Evolutionary conservation across 2,888 invertebrate genomes (phyloP).

Genomic region (Hemicrepidius hirtus): DNA sequence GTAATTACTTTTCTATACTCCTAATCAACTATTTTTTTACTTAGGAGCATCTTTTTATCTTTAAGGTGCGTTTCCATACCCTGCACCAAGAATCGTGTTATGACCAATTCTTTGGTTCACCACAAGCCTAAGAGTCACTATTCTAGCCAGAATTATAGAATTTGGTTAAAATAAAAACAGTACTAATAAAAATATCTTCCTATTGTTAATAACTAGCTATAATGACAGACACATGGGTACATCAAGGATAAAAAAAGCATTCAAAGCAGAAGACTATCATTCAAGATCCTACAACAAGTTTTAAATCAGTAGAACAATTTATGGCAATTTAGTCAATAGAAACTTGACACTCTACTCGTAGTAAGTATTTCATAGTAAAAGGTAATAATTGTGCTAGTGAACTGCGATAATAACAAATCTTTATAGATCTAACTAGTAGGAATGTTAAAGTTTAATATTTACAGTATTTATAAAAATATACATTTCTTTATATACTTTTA

Average conservation of each 20-base stretch:
- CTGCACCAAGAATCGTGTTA: too few species aligned
- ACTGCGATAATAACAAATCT: slow-evolving; percentile 48
- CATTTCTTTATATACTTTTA: slow-evolving; percentile 53
- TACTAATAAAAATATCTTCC: too few species aligned
- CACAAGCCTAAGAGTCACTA: too few species aligned
- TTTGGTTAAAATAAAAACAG: too few species aligned
- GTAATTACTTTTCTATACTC: too few species aligned
- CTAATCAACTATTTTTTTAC: too few species aligned
- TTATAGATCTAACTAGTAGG: slow-evolving; percentile 60
- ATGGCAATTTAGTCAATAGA: slow-evolving; percentile 40
- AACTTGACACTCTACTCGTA: slow-evolving; percentile 42
- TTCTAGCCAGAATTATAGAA: too few species aligned
- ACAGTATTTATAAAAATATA: slow-evolving; percentile 69
- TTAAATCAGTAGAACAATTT: slow-evolving; percentile 39
- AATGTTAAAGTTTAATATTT: slow-evolving; percentile 66
- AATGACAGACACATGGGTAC: too few species aligned
- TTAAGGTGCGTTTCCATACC: too few species aligned
- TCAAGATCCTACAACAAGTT: slow-evolving; percentile 38
- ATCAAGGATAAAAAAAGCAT: background rate
- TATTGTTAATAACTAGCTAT: too few species aligned
- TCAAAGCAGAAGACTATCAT: background rate
- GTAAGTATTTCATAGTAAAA: slow-evolving; percentile 44
- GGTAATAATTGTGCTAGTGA: slow-evolving; percentile 51
- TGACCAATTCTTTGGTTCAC: too few species aligned
- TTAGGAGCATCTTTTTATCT: too few species aligned